Evolutionary conservation across 2,797 vertebrate genomes (phyloP).

Genomic region (Takifugu ocellatus): DNA sequence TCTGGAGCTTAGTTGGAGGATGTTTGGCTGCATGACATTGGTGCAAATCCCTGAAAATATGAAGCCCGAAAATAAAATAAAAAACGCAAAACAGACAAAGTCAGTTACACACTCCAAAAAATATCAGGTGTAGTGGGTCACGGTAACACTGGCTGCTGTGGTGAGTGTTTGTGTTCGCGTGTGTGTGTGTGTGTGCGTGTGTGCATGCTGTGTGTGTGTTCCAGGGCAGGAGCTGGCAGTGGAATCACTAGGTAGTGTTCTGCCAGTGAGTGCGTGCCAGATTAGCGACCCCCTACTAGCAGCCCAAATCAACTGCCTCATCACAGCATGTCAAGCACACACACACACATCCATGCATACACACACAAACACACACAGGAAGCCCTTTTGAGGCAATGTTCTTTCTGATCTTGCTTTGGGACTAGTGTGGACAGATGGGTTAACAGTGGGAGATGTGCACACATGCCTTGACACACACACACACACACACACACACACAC

Average conservation of each 20-base stretch:
- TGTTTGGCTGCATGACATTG: slow-evolving; percentile 33
- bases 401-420: slow-evolving; percentile 70
- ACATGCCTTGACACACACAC: slow-evolving; percentile 28
- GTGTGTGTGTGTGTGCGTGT: slow-evolving; percentile 21
- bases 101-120: slow-evolving; percentile 21
- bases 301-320: slow-evolving; percentile 62
- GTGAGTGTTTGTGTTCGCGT: slow-evolving; percentile 25
- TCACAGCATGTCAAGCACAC: slow-evolving; percentile 54
- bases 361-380: slow-evolving; percentile 11
- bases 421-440: slow-evolving; percentile 72
- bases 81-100: neutral
- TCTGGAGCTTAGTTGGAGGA: slow-evolving; percentile 13
- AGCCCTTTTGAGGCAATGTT: slow-evolving; percentile 51
- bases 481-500: slow-evolving; percentile 25
- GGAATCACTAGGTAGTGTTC: slow-evolving; percentile 64
- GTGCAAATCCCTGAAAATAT: slow-evolving; percentile 40
- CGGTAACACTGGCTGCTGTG: slow-evolving; percentile 32
- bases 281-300: slow-evolving; percentile 73
- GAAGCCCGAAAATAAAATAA: slow-evolving; percentile 1
- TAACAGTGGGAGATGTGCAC: slow-evolving; percentile 66
- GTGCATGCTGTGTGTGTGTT: slow-evolving; percentile 18
- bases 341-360: slow-evolving; percentile 29
- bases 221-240: slow-evolving; percentile 52
- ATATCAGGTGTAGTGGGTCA: slow-evolving; percentile 43
- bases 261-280: slow-evolving; percentile 63